Evolutionary conservation across 92 coral and sea anemone species (phyloP).

Genomic region (Diadumene lineata): DNA sequence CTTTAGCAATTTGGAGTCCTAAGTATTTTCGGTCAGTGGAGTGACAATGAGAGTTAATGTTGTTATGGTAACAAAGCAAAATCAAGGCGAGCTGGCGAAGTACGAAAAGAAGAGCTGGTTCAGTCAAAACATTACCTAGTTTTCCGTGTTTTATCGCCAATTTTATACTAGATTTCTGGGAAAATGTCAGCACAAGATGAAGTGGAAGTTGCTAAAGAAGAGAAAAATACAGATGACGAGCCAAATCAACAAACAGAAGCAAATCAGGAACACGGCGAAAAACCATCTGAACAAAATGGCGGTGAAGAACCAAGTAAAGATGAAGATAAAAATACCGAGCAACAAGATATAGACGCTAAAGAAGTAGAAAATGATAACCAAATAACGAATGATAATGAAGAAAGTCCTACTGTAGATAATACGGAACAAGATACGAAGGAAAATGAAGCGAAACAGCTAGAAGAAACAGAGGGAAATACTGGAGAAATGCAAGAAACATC

Average conservation of each 20-base stretch:
- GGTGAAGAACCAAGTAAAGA: slow-evolving; percentile 12
- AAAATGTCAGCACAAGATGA: slow-evolving; percentile 43
- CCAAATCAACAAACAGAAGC: slow-evolving; percentile 3
- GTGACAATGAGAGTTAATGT: not conserved
- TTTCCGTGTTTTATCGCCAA: slow-evolving; percentile 7
- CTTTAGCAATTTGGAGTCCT: slow-evolving; percentile 12
- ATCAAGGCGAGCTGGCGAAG: slow-evolving; percentile 5
- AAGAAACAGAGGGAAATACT: slow-evolving; percentile 23
- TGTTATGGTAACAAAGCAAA: slow-evolving; percentile 25
- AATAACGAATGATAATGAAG: slow-evolving; percentile 9
- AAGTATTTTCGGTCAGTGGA: slow-evolving; percentile 2
- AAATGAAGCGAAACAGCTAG: slow-evolving; percentile 17
- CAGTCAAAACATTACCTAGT: not conserved
- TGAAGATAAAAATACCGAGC: slow-evolving; percentile 22
- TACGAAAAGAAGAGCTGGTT: not conserved
- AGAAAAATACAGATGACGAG: slow-evolving; percentile 1
- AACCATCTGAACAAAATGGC: slow-evolving; percentile 8
- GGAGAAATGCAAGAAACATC: slow-evolving; percentile 27
- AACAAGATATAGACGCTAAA: slow-evolving; percentile 41
- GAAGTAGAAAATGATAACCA: slow-evolving; percentile 14
- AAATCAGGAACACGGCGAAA: slow-evolving; percentile 5
- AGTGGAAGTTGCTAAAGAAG: slow-evolving; percentile 20
- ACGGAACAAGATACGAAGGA: slow-evolving; percentile 2
- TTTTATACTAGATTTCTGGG: not conserved
- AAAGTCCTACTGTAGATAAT: not conserved